These are phyloP conservation scores for Aphrocallistes beatrix DNA, from an alignment of 37 sponge, comb jelly and placozoan species.

Conservation along the genomic window DNA sequence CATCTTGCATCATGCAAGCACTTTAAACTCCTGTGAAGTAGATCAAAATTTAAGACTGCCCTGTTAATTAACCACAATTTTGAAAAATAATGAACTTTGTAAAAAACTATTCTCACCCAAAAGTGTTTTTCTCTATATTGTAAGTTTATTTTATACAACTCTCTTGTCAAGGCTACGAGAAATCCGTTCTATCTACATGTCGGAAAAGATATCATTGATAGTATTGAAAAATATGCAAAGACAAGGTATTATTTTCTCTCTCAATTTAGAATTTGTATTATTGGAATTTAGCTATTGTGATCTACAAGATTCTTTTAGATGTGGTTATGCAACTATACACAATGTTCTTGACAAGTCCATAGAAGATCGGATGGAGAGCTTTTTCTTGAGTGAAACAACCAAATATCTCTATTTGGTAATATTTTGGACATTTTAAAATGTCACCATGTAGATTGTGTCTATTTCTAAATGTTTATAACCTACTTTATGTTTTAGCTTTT, in stretches of 20 bases:
- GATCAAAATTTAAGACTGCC: too few relatives aligned
- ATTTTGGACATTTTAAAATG: background rate
- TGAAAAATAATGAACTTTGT: too few relatives aligned
- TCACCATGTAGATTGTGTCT: background rate
- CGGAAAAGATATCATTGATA: constrained; percentile 73
- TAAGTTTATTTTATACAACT: background rate
- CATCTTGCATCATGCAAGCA: too few relatives aligned
- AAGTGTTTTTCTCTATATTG: background rate
- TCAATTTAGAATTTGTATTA: background rate
- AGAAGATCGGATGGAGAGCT: constrained; percentile 98
- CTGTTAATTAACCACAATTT: too few relatives aligned
- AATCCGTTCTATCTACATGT: constrained; percentile 95
- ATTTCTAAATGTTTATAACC: background rate
- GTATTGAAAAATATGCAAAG: constrained; percentile 51
- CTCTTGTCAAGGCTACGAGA: constrained; percentile 49
- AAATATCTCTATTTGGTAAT: constrained; percentile 87
- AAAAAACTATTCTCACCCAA: too few relatives aligned
- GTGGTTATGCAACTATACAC: constrained; percentile 93
- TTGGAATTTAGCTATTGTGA: background rate
- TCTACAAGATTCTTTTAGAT: constrained; percentile 33
- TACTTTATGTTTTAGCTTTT: constrained; percentile 49
- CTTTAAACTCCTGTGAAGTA: too few relatives aligned
- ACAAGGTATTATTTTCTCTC: constrained; percentile 37
- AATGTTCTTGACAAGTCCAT: constrained; percentile 72
- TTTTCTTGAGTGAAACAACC: constrained; percentile 96